These are phyloP conservation scores for Semibalanus balanoides DNA, from an alignment of 1,140 invertebrate genomes.

Conservation along the genomic window DNA sequence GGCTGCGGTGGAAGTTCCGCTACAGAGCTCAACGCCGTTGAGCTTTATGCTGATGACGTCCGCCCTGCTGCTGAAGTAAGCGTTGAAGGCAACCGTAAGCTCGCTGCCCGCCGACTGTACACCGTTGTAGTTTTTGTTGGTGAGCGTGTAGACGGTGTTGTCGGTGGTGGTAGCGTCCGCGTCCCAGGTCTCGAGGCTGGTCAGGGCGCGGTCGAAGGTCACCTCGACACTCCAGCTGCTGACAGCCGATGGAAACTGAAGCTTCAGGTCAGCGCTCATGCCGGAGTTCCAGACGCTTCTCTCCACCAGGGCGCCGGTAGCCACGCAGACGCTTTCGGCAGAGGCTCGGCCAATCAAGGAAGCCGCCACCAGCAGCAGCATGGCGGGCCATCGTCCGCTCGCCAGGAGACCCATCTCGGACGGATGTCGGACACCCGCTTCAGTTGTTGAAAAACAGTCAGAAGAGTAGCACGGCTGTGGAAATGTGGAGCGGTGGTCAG, in stretches of 20 bases:
- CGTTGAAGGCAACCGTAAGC: background rate
- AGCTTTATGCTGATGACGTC: background rate
- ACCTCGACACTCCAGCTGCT: background rate
- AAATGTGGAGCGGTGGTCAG: too few species aligned
- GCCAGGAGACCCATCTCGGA: too few species aligned
- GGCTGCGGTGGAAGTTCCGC: background rate
- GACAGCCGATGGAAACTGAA: background rate
- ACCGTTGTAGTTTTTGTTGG: background rate
- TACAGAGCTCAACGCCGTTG: background rate
- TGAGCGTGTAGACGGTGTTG: background rate
- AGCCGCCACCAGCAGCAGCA: too few species aligned
- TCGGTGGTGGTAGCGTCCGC: background rate
- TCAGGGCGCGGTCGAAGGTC: background rate
- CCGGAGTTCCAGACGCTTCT: background rate
- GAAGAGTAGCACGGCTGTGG: too few species aligned
- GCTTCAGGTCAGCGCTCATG: background rate
- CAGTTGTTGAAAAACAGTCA: too few species aligned
- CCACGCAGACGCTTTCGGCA: background rate
- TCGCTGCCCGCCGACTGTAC: background rate
- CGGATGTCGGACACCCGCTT: too few species aligned
- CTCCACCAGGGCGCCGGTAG: background rate
- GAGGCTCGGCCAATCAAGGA: too few species aligned
- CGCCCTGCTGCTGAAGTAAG: background rate
- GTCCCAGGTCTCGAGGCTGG: background rate
- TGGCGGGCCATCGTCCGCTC: too few species aligned